A percentile compares a stretch with the other conserved stretches of the same genome.
Conservation (phyloP, 2,888 invertebrate species). For the Isoperla grammatica region DNA sequence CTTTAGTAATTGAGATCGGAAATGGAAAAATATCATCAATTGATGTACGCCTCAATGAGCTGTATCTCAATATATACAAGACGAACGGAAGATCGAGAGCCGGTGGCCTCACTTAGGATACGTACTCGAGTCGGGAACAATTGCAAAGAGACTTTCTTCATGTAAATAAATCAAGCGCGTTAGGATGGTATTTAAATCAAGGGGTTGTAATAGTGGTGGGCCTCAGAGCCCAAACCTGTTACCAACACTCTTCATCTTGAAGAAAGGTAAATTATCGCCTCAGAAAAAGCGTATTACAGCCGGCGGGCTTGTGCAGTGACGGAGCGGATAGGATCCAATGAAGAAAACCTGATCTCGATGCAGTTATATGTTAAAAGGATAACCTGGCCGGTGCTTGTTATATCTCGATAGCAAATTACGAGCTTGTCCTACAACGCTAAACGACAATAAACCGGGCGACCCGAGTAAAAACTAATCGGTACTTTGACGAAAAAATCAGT, state of each 20-base stretch:
- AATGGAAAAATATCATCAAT: too few species aligned
- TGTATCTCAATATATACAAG: too few species aligned
- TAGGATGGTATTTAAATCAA: not conserved
- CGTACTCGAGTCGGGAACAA: conserved; percentile 1
- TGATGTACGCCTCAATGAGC: too few species aligned
- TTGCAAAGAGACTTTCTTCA: conserved; percentile 2
- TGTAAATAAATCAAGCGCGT: not conserved
- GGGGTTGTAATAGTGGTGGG: not conserved
- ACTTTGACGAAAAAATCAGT: not conserved
- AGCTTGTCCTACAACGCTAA: conserved; percentile 1
- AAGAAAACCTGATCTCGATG: conserved; percentile 6
- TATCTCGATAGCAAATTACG: conserved; percentile 7
- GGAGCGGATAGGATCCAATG: conserved; percentile 5
- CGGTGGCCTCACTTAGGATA: too few species aligned
- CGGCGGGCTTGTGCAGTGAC: not conserved
- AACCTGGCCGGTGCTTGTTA: not conserved
- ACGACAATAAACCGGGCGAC: conserved; percentile 4
- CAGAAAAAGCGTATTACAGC: conserved; percentile 4
- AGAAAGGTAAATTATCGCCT: conserved; percentile 9
- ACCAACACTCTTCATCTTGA: conserved; percentile 5
- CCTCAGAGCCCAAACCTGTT: not conserved
- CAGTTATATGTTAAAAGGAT: not conserved
- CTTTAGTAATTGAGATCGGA: too few species aligned
- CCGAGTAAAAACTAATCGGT: conserved; percentile 12
- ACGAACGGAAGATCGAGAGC: too few species aligned